phyloP scores from a whole-genome alignment of 2,888 invertebrate genomes.

The Scaptodrosophila latifasciaeformis region DNA sequence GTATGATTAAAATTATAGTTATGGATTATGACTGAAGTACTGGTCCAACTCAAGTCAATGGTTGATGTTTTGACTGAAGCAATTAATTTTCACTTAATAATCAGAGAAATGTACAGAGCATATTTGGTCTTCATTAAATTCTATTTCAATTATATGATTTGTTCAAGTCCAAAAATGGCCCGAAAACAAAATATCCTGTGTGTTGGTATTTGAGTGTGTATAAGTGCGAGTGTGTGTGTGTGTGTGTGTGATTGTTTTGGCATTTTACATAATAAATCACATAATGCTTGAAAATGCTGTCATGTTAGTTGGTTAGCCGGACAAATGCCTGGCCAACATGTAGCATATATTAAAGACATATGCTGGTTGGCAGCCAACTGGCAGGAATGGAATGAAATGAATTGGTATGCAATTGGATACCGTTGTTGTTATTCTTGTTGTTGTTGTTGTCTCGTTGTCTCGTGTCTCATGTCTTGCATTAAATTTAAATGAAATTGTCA shows the following conservation, averaged over 20 bases:
- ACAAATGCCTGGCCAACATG: constrained; percentile 35
- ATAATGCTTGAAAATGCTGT: constrained; percentile 67
- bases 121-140: constrained; percentile 64
- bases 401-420: no score
- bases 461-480: constrained; percentile 47
- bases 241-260: constrained; percentile 6
- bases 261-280: constrained; percentile 62
- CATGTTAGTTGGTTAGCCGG: constrained; percentile 58
- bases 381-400: no score
- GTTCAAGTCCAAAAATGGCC: constrained; percentile 3
- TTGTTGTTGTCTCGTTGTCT: constrained; percentile 17
- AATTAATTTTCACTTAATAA: constrained; percentile 58
- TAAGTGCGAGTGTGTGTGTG: constrained; percentile 30
- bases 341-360: constrained; percentile 43
- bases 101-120: no score
- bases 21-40: no score
- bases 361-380: not conserved
- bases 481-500: constrained; percentile 69
- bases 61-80: no score
- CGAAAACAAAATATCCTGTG: no score
- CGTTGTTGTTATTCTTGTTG: not conserved
- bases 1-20: no score
- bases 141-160: constrained; percentile 52
- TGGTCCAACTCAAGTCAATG: no score
- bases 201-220: constrained; percentile 13